These are phyloP conservation scores for Arizona elegans DNA, from an alignment of 2,113 vertebrate species.

Conservation along the genomic window DNA sequence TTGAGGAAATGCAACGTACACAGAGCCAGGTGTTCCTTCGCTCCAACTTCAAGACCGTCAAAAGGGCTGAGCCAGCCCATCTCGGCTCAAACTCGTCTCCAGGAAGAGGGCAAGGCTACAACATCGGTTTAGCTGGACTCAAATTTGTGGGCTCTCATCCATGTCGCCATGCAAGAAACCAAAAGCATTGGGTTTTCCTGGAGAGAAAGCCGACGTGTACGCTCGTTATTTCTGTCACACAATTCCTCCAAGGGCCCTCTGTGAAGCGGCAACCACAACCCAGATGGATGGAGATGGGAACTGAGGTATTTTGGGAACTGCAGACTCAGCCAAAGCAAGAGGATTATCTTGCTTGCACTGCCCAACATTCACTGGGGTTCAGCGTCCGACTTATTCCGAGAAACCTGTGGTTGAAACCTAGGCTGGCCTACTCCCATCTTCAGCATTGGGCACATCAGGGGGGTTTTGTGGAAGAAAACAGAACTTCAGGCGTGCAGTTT, in stretches of 20 bases:
- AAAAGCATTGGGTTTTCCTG: background rate
- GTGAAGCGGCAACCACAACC: background rate
- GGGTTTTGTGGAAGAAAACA: background rate
- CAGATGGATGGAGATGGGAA: background rate
- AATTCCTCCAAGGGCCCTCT: background rate
- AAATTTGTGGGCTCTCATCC: slow-evolving; percentile 20
- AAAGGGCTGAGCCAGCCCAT: slow-evolving; percentile 35
- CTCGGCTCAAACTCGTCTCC: slow-evolving; percentile 12
- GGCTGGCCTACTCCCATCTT: background rate
- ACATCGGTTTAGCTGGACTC: slow-evolving; percentile 29
- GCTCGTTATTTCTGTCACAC: background rate
- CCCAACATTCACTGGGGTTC: background rate
- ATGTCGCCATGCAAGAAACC: background rate
- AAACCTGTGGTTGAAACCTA: background rate
- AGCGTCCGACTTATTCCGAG: background rate
- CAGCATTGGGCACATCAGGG: background rate
- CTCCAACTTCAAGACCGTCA: background rate
- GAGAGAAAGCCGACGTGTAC: background rate
- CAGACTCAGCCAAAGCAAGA: background rate
- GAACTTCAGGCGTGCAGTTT: background rate
- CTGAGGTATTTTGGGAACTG: background rate
- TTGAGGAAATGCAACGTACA: background rate
- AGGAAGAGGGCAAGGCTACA: slow-evolving; percentile 6
- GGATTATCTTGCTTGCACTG: background rate
- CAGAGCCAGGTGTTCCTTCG: background rate